Evolutionary conservation across 2,888 invertebrate species (phyloP).

Genomic region (Nebria brevicollis): DNA sequence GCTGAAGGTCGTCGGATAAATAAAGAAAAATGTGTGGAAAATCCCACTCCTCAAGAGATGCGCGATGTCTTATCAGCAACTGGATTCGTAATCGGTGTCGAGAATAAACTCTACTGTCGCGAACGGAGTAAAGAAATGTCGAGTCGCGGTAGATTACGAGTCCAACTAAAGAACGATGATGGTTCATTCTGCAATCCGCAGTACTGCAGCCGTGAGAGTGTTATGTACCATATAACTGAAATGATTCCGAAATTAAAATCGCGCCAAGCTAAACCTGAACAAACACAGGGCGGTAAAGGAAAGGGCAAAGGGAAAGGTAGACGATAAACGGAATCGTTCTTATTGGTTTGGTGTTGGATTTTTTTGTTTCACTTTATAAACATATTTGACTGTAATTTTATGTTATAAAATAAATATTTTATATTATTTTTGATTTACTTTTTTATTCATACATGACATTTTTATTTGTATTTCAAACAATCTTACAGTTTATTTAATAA

Average conservation of each 20-base stretch:
- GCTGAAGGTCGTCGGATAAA: slow-evolving; percentile 89
- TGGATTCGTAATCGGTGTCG: slow-evolving; percentile 86
- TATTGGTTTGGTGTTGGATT: slow-evolving; percentile 6
- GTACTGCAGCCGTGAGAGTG: slow-evolving; percentile 78
- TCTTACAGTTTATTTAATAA: not conserved
- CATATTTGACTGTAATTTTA: not conserved
- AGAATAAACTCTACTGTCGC: slow-evolving; percentile 91
- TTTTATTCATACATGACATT: not conserved
- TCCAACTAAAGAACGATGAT: slow-evolving; percentile 93
- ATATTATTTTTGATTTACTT: not conserved
- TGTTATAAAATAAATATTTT: not conserved
- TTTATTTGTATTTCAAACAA: not conserved
- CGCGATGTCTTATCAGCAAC: slow-evolving; percentile 88
- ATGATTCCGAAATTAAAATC: slow-evolving; percentile 92
- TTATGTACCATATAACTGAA: slow-evolving; percentile 81
- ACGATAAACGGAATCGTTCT: slow-evolving; percentile 48
- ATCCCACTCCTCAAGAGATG: slow-evolving; percentile 95
- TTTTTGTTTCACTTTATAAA: not conserved
- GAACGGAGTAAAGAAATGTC: slow-evolving; percentile 91
- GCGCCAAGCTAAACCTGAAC: slow-evolving; percentile 69
- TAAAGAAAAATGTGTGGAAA: slow-evolving; percentile 89
- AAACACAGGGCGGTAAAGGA: slow-evolving; percentile 56
- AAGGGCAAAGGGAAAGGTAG: slow-evolving; percentile 58
- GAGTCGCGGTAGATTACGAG: slow-evolving; percentile 87
- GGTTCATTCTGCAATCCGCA: slow-evolving; percentile 78